Percentiles rank a stretch among this genome's conserved stretches.
phyloP scores from a whole-genome alignment of 1,140 invertebrate genomes.

The Amphibalanus amphitrite region DNA sequence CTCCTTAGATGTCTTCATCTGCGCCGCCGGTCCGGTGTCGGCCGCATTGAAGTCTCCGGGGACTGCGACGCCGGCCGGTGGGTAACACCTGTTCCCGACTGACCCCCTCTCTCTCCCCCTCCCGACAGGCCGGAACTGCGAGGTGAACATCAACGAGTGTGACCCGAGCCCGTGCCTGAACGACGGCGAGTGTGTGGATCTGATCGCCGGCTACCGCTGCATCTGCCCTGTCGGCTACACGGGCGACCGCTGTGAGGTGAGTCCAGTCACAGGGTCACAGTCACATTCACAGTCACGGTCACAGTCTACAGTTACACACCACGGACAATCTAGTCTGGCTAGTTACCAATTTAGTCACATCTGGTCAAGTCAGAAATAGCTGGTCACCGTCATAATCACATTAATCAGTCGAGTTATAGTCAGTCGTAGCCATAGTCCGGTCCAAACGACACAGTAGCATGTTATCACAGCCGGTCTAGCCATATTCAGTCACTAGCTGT shows the following conservation, averaged over 20 bases:
- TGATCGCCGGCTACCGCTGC: conserved; percentile 26
- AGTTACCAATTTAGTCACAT: too few species aligned
- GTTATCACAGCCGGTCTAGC: too few species aligned
- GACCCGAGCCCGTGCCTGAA: conserved; percentile 27
- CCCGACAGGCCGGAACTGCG: conserved; percentile 25
- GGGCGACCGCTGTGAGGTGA: conserved; percentile 20
- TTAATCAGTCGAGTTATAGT: too few species aligned
- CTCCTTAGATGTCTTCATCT: conserved; percentile 2
- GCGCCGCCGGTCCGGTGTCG: background rate
- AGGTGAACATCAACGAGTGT: conserved; percentile 23
- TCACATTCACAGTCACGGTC: too few species aligned
- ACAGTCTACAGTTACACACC: too few species aligned
- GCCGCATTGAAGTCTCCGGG: background rate
- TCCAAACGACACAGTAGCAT: too few species aligned
- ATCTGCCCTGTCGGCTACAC: conserved; percentile 25
- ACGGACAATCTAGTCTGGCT: too few species aligned
- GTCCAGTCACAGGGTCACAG: conserved; percentile 21
- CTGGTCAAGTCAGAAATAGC: too few species aligned
- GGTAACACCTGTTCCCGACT: background rate
- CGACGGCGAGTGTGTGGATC: conserved; percentile 35
- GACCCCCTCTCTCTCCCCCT: background rate
- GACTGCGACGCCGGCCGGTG: background rate
- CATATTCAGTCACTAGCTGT: too few species aligned
- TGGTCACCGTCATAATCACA: too few species aligned
- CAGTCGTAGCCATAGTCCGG: too few species aligned